A percentile compares a stretch with the other conserved stretches of the same genome.
Evolutionary conservation across 2,797 vertebrate genomes (phyloP).

Genomic region (Heteromormyrus szaboi): DNA sequence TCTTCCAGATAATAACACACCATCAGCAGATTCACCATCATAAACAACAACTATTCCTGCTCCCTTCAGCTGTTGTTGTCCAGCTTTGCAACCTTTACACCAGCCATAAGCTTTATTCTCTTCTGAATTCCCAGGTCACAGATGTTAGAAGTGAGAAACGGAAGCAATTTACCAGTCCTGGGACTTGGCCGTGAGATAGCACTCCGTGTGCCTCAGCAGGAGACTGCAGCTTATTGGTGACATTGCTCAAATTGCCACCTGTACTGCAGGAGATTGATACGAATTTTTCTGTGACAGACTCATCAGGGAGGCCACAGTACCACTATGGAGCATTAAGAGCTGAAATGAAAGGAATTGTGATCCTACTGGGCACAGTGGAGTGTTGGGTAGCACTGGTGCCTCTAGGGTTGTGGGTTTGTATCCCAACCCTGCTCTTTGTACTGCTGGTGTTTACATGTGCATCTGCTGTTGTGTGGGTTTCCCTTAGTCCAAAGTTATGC

Average conservation of each 20-base stretch:
- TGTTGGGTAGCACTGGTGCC: neutral
- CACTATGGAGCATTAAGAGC: neutral
- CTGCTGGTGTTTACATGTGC: neutral
- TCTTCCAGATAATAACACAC: neutral
- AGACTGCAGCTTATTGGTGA: neutral
- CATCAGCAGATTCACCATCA: neutral
- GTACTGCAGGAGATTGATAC: neutral
- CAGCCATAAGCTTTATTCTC: neutral
- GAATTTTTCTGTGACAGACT: neutral
- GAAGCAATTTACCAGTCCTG: neutral
- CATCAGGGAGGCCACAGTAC: neutral
- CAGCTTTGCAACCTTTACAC: neutral
- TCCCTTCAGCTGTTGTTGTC: neutral
- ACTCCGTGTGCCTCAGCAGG: neutral
- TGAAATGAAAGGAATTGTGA: neutral
- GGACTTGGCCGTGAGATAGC: neutral
- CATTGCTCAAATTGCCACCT: neutral
- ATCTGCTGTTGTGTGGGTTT: neutral
- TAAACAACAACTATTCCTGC: neutral
- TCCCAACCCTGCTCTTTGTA: neutral
- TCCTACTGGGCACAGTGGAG: neutral
- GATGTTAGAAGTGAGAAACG: conserved; percentile 7
- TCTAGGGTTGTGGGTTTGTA: neutral
- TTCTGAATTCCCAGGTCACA: neutral
- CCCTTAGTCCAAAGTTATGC: neutral